These are phyloP conservation scores for Listrodromus nycthemerus DNA, from an alignment of 2,888 invertebrate species.

Conservation along the genomic window DNA sequence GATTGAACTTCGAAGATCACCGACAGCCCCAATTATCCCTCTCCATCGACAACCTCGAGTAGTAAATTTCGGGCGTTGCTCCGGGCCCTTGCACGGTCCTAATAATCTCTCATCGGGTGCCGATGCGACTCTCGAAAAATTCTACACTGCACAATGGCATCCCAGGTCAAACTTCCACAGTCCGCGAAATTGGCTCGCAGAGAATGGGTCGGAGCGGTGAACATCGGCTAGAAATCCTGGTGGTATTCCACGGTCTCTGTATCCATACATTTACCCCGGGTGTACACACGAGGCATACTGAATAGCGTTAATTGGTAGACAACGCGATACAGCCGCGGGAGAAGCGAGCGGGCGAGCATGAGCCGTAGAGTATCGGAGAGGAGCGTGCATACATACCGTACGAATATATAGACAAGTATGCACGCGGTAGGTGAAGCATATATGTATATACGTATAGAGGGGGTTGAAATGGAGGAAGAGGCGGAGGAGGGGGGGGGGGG, in stretches of 20 bases:
- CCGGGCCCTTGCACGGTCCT: no score
- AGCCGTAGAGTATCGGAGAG: constrained; percentile 69
- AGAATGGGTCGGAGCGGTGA: background rate
- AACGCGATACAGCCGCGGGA: constrained; percentile 73
- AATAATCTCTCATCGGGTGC: no score
- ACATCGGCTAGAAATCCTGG: constrained; percentile 6
- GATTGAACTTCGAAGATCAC: background rate
- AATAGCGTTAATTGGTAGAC: constrained; percentile 82
- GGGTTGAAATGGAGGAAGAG: constrained; percentile 27
- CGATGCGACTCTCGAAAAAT: no score
- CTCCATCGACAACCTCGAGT: background rate
- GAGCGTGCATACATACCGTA: constrained; percentile 61
- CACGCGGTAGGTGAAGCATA: constrained; percentile 36
- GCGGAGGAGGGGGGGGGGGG: background rate
- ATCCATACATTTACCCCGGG: constrained; percentile 52
- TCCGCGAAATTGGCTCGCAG: background rate
- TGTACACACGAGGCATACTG: constrained; percentile 70
- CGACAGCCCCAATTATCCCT: background rate
- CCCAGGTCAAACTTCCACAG: background rate
- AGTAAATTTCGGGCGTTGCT: no score
- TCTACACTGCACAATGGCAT: no score
- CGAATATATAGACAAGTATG: constrained; percentile 55
- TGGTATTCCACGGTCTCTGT: constrained; percentile 55
- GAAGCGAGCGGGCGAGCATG: constrained; percentile 69
- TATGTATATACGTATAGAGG: constrained; percentile 36